These are phyloP conservation scores for Leptopilina myrica DNA, from an alignment of 2,888 invertebrate genomes.

Conservation along the genomic window DNA sequence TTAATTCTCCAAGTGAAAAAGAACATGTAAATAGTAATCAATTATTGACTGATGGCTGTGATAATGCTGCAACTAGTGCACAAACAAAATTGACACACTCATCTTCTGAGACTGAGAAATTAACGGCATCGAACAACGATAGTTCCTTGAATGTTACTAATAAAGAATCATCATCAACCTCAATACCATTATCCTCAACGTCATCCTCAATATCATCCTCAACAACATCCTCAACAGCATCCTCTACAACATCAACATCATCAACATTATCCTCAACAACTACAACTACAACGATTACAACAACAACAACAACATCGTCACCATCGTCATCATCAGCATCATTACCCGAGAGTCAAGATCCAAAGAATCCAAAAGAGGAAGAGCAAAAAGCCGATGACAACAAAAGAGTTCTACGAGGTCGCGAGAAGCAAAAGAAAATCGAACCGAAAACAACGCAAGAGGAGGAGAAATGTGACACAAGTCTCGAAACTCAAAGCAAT, in stretches of 20 bases:
- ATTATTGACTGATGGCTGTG: conserved; percentile 25
- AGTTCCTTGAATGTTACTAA: conserved; percentile 11
- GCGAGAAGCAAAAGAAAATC: conserved; percentile 64
- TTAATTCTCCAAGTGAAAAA: not conserved
- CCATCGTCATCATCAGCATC: no score
- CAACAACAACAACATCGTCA: not conserved
- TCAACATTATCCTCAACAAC: no score
- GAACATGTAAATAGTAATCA: conserved; percentile 25
- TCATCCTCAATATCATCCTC: no score
- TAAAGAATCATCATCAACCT: not conserved
- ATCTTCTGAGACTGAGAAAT: conserved; percentile 28
- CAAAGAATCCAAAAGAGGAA: conserved; percentile 34
- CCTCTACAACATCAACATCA: no score
- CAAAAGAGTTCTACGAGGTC: conserved; percentile 66
- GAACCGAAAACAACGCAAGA: conserved; percentile 46
- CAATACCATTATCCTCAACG: no score
- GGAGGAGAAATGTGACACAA: conserved; percentile 42
- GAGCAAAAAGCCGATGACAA: conserved; percentile 60
- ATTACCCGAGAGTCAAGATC: not conserved
- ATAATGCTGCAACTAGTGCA: conserved; percentile 24
- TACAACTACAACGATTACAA: no score
- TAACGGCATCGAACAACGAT: not conserved
- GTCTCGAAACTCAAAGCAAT: conserved; percentile 40
- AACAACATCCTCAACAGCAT: not conserved
- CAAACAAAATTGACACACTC: conserved; percentile 32